phyloP scores from a whole-genome alignment of 2,113 vertebrate genomes.

The Motacilla alba region DNA sequence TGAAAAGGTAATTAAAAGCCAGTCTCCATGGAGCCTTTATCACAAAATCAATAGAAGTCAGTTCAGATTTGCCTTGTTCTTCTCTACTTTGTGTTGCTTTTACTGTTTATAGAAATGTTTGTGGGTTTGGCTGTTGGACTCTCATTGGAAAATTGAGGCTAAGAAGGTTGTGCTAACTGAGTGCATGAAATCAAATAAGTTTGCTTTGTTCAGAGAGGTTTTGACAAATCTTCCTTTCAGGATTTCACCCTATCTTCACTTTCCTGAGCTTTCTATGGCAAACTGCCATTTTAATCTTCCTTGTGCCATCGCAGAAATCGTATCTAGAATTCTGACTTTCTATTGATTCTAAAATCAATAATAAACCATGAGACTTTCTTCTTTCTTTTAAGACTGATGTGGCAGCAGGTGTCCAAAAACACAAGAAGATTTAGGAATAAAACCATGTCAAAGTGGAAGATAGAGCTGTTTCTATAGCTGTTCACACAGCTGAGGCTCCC shows the following conservation, averaged over 20 bases:
- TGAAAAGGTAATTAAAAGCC: slow-evolving; percentile 45
- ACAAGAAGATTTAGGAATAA: not conserved
- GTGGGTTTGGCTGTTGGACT: not conserved
- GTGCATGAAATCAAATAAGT: not conserved
- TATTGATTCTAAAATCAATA: not conserved
- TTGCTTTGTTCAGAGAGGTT: not conserved
- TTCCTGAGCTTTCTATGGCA: not conserved
- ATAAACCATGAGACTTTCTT: not conserved
- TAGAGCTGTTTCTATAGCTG: not conserved
- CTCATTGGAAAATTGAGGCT: not conserved
- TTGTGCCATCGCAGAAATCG: not conserved
- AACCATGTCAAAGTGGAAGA: not conserved
- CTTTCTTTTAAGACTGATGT: not conserved
- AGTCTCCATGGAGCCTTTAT: slow-evolving; percentile 47
- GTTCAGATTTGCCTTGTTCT: slow-evolving; percentile 12
- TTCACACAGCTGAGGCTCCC: not conserved
- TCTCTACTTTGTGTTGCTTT: not conserved
- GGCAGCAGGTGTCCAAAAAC: not conserved
- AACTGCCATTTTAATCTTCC: not conserved
- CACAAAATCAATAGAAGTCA: slow-evolving; percentile 53
- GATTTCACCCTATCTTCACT: not conserved
- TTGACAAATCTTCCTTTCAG: not conserved
- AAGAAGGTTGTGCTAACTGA: not conserved
- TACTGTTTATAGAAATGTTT: slow-evolving; percentile 39
- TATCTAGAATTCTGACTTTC: not conserved